Evolutionary conservation across 1,140 invertebrate species (phyloP), one percentile per base, ranked within the genome.

Genomic region (Penaeus chinensis): DNA sequence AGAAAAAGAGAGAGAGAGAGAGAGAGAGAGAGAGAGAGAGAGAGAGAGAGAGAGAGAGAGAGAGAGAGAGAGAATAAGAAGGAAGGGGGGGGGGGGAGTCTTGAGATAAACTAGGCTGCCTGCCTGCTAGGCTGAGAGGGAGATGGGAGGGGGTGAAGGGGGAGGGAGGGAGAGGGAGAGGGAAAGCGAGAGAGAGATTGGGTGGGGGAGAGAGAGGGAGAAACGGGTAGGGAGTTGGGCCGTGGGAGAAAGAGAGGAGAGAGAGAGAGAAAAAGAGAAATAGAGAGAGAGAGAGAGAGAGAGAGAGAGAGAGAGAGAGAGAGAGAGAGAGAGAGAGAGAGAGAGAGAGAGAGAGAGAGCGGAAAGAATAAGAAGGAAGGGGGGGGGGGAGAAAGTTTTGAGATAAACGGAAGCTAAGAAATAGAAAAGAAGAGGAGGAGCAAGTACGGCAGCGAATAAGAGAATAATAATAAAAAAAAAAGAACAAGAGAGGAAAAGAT

Each of bases 271-370:
- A 3, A 66, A 3, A 66, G 63, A 66, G 32, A 32, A 2, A 32
- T 0, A 32, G 32, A 32, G 32, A 32, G 32, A 32, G 32, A 32
- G 32, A 32, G 63, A 66, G 63, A 66, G 63, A 66, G 63, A 66
- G 63, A 66, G 63, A 66, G 63, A 66, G 63, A 66, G 63, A 66
- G 63, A 66, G 63, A 66, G 63, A 66, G 63, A 66, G 63, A 66
- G 63, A 66, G 63, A 66, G 63, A 66, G 63, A 66, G 63, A 66
- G 63, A 66, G 63, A 66, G 63, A 66, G 63, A 66, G 63, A 66
- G 63, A 66, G 63, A 66, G 63, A 3, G 63, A 3, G 63, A 3
- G 63, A 3, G 63, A 3, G 63, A 3, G 63, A 3, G 63, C 1
- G 63, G n/a, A 3, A 66, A 3, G 3, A 3, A 66, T 2, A 66